Evolutionary conservation across 2,113 vertebrate genomes (phyloP).

Genomic region (Corythornis vintsioides): DNA sequence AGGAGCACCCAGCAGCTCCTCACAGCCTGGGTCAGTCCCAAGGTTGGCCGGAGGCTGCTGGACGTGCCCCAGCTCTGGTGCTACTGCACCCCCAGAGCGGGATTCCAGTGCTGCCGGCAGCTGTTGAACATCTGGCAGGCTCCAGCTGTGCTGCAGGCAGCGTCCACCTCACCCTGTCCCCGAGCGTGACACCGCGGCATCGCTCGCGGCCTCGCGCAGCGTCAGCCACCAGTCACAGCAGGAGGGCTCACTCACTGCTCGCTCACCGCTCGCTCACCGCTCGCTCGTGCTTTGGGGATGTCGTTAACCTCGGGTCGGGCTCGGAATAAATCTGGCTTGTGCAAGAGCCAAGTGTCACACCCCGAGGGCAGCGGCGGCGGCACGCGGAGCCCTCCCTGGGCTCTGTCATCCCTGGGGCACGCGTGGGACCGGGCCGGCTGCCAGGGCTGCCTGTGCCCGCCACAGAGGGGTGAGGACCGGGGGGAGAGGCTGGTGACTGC

Average conservation of each 20-base stretch:
- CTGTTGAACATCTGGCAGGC: conserved; percentile 3
- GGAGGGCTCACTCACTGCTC: background rate
- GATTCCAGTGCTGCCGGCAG: background rate
- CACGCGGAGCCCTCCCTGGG: accelerated
- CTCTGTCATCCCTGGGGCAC: accelerated
- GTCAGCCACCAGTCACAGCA: background rate
- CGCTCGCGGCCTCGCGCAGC: background rate
- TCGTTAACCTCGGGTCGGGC: background rate
- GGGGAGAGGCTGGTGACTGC: background rate
- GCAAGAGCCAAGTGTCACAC: background rate
- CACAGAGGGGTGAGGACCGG: background rate
- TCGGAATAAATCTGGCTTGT: background rate
- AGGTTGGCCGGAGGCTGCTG: background rate
- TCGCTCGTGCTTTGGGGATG: background rate
- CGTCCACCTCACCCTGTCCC: background rate
- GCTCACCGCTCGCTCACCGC: background rate
- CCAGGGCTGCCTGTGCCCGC: background rate
- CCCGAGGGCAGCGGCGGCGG: background rate
- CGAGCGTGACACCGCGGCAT: accelerated
- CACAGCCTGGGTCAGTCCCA: no score
- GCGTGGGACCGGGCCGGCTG: background rate
- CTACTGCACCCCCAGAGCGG: background rate
- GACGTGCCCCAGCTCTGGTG: background rate
- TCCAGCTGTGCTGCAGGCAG: background rate
- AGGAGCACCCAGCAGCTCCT: background rate